These are phyloP conservation scores for Carassius auratus DNA, from an alignment of 2,113 vertebrate genomes.

Conservation along the genomic window DNA sequence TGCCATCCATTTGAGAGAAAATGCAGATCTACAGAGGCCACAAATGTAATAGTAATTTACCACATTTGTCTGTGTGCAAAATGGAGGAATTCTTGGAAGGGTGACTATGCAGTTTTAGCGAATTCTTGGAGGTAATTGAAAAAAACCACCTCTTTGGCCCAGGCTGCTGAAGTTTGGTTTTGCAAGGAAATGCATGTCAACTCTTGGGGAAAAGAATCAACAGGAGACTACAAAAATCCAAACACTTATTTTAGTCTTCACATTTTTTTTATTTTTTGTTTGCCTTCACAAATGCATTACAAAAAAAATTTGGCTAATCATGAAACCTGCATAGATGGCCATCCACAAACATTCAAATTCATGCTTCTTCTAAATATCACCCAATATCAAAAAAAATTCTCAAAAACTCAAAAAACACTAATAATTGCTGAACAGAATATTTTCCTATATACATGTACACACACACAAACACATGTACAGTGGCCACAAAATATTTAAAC, in stretches of 20 bases:
- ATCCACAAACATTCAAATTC: conserved; percentile 16
- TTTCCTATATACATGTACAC: background rate
- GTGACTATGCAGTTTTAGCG: conserved; percentile 60
- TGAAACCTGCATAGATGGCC: conserved; percentile 21
- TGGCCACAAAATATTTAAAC: background rate
- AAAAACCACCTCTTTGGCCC: conserved; percentile 59
- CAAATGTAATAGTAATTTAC: conserved; percentile 28
- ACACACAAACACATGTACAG: background rate
- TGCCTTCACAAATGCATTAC: conserved; percentile 37
- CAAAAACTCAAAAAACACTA: background rate
- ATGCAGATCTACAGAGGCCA: background rate
- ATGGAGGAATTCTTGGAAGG: conserved; percentile 56
- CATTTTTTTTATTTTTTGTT: background rate
- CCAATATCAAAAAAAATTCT: background rate
- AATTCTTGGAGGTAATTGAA: conserved; percentile 58
- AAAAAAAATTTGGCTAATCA: conserved; percentile 45
- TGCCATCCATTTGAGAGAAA: conserved; percentile 8
- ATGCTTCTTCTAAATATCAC: conserved; percentile 1
- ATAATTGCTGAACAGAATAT: background rate
- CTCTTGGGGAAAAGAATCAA: conserved; percentile 47
- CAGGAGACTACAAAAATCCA: conserved; percentile 41
- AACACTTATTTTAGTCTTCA: conserved; percentile 17
- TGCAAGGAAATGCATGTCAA: conserved; percentile 57
- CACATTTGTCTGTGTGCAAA: conserved; percentile 25
- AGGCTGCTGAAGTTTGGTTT: conserved; percentile 57